A percentile compares a stretch with the other conserved stretches of the same genome.
Evolutionary conservation across 2,797 vertebrate species (phyloP).

Genomic region (Ctenochaetus hawaiiensis): DNA sequence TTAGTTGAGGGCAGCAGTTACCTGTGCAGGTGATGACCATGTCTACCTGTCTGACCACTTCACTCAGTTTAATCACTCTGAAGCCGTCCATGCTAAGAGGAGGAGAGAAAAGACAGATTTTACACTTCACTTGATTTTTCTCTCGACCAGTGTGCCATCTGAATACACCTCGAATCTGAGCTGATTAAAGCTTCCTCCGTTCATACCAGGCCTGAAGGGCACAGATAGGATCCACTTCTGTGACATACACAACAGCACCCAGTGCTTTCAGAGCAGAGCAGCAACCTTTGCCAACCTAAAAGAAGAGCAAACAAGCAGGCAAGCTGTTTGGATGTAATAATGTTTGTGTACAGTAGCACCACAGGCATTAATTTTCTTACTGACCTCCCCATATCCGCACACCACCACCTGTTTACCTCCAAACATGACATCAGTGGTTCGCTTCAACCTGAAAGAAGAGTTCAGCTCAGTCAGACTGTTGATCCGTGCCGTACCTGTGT

Average conservation of each 20-base stretch:
- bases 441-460: conserved; percentile 88
- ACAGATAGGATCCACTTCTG: conserved; percentile 96
- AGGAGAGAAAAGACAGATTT: neutral
- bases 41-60: conserved; percentile 94
- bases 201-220: conserved; percentile 94
- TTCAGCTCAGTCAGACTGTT: conserved; percentile 20
- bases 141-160: neutral
- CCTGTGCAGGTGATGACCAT: conserved; percentile 97
- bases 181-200: conserved; percentile 34
- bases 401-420: conserved; percentile 97
- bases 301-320: conserved; percentile 1
- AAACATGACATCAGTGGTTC: conserved; percentile 98
- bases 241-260: conserved; percentile 92
- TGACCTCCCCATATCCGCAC: conserved; percentile 97
- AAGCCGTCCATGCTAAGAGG: conserved; percentile 92
- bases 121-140: conserved; percentile 10
- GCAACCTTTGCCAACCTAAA: conserved; percentile 93
- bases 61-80: conserved; percentile 94
- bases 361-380: conserved; percentile 29
- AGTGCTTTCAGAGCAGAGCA: conserved; percentile 95
- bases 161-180: conserved; percentile 14
- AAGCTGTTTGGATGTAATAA: too few relatives aligned
- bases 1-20: neutral
- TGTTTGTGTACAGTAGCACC: neutral
- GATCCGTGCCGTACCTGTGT: neutral